Evolutionary conservation across 1,140 invertebrate genomes (phyloP), one percentile per base, ranked within the genome.

Genomic region (Phymorhynchus buccinoides): DNA sequence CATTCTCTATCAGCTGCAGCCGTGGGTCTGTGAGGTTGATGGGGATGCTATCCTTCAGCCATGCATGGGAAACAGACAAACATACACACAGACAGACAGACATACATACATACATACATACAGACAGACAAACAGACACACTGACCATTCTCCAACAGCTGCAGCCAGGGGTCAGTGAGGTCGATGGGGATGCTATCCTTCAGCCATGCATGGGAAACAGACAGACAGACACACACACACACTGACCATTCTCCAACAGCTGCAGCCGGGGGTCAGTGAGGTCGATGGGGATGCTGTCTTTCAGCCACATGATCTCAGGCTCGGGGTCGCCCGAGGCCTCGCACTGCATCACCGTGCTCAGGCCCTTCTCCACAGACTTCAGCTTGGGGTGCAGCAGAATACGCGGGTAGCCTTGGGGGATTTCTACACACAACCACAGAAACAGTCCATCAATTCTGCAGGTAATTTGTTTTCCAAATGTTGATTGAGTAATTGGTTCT

Each of bases 281-380:
- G 92, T 98, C 96, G 83, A 99, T 95, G 79, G 97, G 98, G 89
- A 98, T 94, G 91, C 96, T 95, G 94, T 99, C 97, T 91, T 97
- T 96, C 81, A 99, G 95, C 98, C 98, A 99, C 90, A 95, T 96
- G 1, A 98, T 97, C 14, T 96, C 91, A 4, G 98, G 98, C 89
- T 95, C 96, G 44, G 98, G 98, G 89, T 95, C 96, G 52, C 98
- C 98, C 32, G 95, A 95, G 27, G 97, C 98, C 83, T 96, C 95
- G 93, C 98, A 99, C 30, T 96, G 95, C 84, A 99, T 95, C 9
- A 97, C 95, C 0, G 97, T 96, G 37, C 96, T 97, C 93, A 97
- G 96, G n/a, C 97, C 97, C 88, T 97, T 97, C 94, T 99, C 98
- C 44, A 99, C 98, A 75, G 98, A 97, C 94, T 98, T 96, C 81